phyloP scores from a whole-genome alignment of 2,888 invertebrate genomes.

The Latheticus oryzae region DNA sequence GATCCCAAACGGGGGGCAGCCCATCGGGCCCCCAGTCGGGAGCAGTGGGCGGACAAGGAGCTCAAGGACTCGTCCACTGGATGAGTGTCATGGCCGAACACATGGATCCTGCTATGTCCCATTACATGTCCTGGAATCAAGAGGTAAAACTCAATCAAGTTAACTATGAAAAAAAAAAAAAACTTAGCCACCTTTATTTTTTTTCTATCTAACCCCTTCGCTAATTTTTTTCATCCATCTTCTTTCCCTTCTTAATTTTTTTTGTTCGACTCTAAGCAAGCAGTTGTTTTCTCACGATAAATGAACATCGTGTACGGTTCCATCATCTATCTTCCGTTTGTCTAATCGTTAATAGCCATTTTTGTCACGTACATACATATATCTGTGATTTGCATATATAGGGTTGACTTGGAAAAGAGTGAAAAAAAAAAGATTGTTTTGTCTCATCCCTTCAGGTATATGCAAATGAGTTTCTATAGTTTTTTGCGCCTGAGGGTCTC shows the following conservation, averaged over 20 bases:
- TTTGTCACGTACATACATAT: conserved; percentile 53
- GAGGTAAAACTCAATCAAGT: conserved; percentile 77
- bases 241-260: conserved; percentile 30
- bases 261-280: conserved; percentile 16
- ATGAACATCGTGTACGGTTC: conserved; percentile 45
- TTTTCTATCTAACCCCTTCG: conserved; percentile 24
- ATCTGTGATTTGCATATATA: conserved; percentile 51
- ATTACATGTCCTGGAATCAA: conserved; percentile 74
- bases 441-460: conserved; percentile 25
- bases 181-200: not conserved
- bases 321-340: conserved; percentile 56
- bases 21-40: conserved; percentile 68
- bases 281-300: conserved; percentile 52
- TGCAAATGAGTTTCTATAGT: conserved; percentile 40
- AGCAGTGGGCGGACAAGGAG: conserved; percentile 72
- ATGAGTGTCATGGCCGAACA: conserved; percentile 98
- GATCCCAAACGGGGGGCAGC: conserved; percentile 67
- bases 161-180: too few species aligned
- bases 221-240: conserved; percentile 28
- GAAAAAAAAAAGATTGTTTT: conserved; percentile 16
- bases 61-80: conserved; percentile 92
- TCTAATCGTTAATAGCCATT: conserved; percentile 56
- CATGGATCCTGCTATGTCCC: conserved; percentile 87
- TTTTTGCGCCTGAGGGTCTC: conserved; percentile 21
- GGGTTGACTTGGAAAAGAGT: conserved; percentile 35